These are phyloP conservation scores for Platypus cylindrus DNA, from an alignment of 2,888 invertebrate species.

Conservation along the genomic window DNA sequence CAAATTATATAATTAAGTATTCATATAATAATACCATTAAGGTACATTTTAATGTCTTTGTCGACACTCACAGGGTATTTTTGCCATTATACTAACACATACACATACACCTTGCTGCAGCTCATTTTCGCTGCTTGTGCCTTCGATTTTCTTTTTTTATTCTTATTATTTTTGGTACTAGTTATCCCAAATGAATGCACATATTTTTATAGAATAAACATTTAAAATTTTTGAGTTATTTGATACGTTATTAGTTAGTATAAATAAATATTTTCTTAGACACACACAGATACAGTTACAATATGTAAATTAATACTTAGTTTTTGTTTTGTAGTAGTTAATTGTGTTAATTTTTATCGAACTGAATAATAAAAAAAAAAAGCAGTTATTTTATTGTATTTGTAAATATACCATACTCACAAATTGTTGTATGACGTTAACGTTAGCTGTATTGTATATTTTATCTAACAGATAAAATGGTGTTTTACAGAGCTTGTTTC, in stretches of 20 bases:
- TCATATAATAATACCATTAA: slow-evolving; percentile 25
- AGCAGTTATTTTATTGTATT: slow-evolving; percentile 30
- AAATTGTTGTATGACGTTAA: slow-evolving; percentile 31
- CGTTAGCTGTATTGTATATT: slow-evolving; percentile 26
- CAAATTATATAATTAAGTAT: too few relatives aligned
- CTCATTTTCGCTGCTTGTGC: slow-evolving; percentile 34
- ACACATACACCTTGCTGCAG: slow-evolving; percentile 24
- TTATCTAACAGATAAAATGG: slow-evolving; percentile 15
- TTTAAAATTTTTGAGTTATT: too few relatives aligned
- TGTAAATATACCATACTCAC: slow-evolving; percentile 32
- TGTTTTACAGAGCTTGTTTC: slow-evolving; percentile 16
- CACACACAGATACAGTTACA: too few relatives aligned
- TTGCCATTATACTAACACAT: slow-evolving; percentile 28
- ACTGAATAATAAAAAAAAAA: too few relatives aligned
- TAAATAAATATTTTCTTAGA: too few relatives aligned
- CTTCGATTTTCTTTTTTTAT: slow-evolving; percentile 32
- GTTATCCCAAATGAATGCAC: too few relatives aligned
- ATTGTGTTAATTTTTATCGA: slow-evolving; percentile 15
- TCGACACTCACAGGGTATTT: slow-evolving; percentile 29
- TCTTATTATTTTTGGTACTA: slow-evolving; percentile 1
- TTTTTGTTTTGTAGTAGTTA: too few relatives aligned
- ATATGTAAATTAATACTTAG: too few relatives aligned
- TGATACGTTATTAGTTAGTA: too few relatives aligned
- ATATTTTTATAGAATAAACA: too few relatives aligned
- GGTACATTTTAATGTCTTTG: slow-evolving; percentile 22